phyloP scores from a whole-genome alignment of 2,888 invertebrate species.

The Elaeidobius kamerunicus region DNA sequence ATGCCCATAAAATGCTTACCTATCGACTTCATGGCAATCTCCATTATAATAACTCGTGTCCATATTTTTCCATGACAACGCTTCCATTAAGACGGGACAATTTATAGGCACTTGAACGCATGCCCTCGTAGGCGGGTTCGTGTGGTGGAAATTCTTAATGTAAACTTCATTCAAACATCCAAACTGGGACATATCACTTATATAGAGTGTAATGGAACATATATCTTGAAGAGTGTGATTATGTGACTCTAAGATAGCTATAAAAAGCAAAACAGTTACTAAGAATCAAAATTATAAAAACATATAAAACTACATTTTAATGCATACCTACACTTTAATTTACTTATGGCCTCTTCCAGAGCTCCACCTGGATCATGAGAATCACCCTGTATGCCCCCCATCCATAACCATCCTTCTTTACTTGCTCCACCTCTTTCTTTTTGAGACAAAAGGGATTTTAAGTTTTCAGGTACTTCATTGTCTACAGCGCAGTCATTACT shows the following conservation, averaged over 20 bases:
- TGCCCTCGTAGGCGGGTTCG: constrained; percentile 82
- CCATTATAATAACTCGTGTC: constrained; percentile 33
- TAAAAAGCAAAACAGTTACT: constrained; percentile 8
- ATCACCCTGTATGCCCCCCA: constrained; percentile 75
- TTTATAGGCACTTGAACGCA: constrained; percentile 77
- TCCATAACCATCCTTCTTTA: constrained; percentile 78
- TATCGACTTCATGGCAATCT: constrained; percentile 40
- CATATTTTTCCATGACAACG: constrained; percentile 58
- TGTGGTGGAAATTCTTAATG: constrained; percentile 65
- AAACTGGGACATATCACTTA: constrained; percentile 80
- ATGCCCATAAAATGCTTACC: too few species aligned
- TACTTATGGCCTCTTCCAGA: constrained; percentile 68
- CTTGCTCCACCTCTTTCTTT: constrained; percentile 36
- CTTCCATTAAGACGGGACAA: constrained; percentile 75
- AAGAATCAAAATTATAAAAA: neutral
- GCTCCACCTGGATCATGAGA: constrained; percentile 62
- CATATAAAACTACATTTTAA: constrained; percentile 17
- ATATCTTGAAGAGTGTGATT: constrained; percentile 62
- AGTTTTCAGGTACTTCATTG: constrained; percentile 17
- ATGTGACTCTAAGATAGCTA: constrained; percentile 39
- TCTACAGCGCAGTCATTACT: constrained; percentile 4
- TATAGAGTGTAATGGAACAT: constrained; percentile 79
- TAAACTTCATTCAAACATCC: constrained; percentile 75
- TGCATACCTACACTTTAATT: constrained; percentile 75
- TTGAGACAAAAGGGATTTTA: constrained; percentile 30